These are phyloP conservation scores for Rhodophaea formosa DNA, from an alignment of 2,888 invertebrate genomes.

Conservation along the genomic window DNA sequence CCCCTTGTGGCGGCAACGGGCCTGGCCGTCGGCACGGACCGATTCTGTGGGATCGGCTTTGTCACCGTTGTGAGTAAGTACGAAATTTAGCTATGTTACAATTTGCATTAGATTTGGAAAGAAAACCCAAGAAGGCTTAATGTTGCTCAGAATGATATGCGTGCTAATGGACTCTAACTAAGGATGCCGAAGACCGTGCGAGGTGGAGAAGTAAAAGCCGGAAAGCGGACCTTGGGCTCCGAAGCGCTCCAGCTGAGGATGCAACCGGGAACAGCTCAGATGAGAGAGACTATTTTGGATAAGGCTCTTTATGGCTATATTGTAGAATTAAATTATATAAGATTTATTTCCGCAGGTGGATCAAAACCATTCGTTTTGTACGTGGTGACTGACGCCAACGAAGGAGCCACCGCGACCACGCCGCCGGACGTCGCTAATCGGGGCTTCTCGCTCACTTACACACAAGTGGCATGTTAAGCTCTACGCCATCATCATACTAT, in stretches of 20 bases:
- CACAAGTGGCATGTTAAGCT: slow-evolving; percentile 83
- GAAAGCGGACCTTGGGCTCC: too few species aligned
- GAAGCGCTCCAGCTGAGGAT: too few species aligned
- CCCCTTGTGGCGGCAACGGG: slow-evolving; percentile 74
- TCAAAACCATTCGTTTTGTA: slow-evolving; percentile 88
- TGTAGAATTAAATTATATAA: not conserved
- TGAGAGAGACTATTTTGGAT: too few species aligned
- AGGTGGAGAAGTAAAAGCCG: too few species aligned
- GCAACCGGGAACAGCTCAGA: too few species aligned
- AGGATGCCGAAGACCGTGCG: too few species aligned
- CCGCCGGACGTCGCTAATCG: slow-evolving; percentile 85
- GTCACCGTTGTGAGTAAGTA: slow-evolving; percentile 83
- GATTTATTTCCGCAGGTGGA: slow-evolving; percentile 68
- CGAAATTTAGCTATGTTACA: not conserved
- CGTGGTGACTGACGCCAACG: slow-evolving; percentile 84
- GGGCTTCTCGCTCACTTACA: slow-evolving; percentile 87
- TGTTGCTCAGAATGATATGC: too few species aligned
- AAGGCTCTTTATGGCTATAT: too few species aligned
- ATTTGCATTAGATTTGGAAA: too few species aligned
- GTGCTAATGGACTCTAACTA: too few species aligned
- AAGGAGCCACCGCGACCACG: slow-evolving; percentile 65
- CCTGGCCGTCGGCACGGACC: slow-evolving; percentile 76
- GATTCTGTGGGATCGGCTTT: slow-evolving; percentile 89
- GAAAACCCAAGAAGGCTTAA: too few species aligned
- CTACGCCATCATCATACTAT: not conserved